Base-by-base conservation (phyloP, 2,888 invertebrate species). In the Diarsia brunnea region DNA sequence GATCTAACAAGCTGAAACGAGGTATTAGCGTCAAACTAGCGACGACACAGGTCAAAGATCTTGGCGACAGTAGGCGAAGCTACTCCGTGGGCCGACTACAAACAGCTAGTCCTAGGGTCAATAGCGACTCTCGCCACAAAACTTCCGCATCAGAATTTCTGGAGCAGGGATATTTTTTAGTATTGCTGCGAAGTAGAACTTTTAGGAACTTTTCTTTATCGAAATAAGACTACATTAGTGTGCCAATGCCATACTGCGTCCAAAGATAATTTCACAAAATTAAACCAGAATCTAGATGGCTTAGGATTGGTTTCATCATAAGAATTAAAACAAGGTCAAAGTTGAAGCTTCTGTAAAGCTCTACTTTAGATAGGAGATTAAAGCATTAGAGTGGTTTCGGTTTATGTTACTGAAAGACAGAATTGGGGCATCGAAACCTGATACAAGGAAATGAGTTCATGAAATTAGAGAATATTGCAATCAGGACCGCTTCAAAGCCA, bases 1-100 rank as follows among this genome's bases (percentile, higher is more conserved):
- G 79, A 73, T 67, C 75, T 82, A 82, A 86, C 82, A 80, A 84
- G 70, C 67, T 75, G 68, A 49, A 79, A 87, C 85, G 60, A 58
- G 65, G 74, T 51, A 73, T 65, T 75, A 75, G 80, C 71, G 69
- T 69, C 69, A 65, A 73, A 60, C 80, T 55, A 78, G 66, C 75
- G 58, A 65, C 72, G 47, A 71, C 73, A 24, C 69, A 79, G 87
- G 80, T 88, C 85, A 88, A 81, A 87, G 85, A 87, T 87, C 85
- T 82, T 45, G 45, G 76, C 64, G 78, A 82, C 77, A 84, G 79
- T 69, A 67, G 74, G 79, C 74, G 72, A 78, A 72, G 78, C 79
- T 72, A 70, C 72, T 83, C 85, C 82, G 82, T 90, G 92, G 93
- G 89, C 87, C 87, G 82, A 90, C 90, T 92, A 92, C 91, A 92